Evolutionary conservation across 1,140 invertebrate species (phyloP).

Genomic region (Berghia stephanieae): DNA sequence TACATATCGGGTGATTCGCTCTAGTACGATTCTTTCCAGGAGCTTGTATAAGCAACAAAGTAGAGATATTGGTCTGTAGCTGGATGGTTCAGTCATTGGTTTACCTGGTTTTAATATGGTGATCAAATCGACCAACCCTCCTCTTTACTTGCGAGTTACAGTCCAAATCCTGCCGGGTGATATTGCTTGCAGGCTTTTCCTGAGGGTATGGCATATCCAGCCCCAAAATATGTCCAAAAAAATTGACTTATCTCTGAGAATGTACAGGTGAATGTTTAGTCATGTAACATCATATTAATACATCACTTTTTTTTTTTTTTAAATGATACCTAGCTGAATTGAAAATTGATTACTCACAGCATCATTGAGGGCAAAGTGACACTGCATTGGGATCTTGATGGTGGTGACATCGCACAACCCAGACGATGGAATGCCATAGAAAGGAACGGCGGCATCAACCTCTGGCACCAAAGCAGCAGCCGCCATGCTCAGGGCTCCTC

Average conservation of each 20-base stretch:
- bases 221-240: background rate
- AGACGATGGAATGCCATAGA: conserved; percentile 56
- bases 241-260: background rate
- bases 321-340: background rate
- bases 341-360: background rate
- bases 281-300: background rate
- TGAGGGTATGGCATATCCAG: background rate
- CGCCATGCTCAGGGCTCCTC: conserved; percentile 57
- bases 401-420: conserved; percentile 49
- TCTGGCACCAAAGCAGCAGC: conserved; percentile 47
- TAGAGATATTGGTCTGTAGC: too few species aligned
- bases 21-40: too few species aligned
- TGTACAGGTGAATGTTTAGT: background rate
- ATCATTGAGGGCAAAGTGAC: conserved; percentile 57
- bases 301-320: background rate
- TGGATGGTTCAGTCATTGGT: too few species aligned
- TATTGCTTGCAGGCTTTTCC: conserved; percentile 19
- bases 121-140: too few species aligned
- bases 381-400: conserved; percentile 55
- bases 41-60: too few species aligned
- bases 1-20: too few species aligned
- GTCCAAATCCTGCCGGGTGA: background rate
- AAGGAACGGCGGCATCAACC: conserved; percentile 55
- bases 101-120: too few species aligned
- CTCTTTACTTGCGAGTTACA: too few species aligned